These are phyloP conservation scores for Ochropacha duplaris DNA, from an alignment of 2,888 invertebrate species.

Conservation along the genomic window DNA sequence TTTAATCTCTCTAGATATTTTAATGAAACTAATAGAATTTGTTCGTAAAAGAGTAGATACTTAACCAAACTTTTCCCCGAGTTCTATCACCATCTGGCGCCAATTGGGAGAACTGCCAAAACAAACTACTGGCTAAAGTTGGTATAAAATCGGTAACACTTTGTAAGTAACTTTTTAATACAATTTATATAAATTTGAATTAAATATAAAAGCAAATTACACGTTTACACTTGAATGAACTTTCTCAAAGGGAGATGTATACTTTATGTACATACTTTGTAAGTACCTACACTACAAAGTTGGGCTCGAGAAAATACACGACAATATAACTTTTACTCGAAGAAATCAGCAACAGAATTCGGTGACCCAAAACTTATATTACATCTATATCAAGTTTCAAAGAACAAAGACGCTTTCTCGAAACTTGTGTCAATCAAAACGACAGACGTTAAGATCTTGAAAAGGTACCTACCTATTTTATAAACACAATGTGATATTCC, in stretches of 20 bases:
- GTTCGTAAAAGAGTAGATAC: slow-evolving; percentile 31
- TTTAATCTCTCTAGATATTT: slow-evolving; percentile 6
- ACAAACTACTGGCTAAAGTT: slow-evolving; percentile 47
- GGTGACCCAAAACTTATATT: slow-evolving; percentile 55
- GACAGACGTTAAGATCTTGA: background rate
- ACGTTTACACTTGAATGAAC: background rate
- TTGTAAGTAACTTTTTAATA: slow-evolving; percentile 26
- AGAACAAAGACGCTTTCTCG: slow-evolving; percentile 40
- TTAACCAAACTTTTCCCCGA: slow-evolving; percentile 46
- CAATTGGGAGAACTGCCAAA: slow-evolving; percentile 67
- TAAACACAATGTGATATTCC: background rate
- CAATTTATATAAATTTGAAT: slow-evolving; percentile 6
- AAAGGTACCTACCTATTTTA: background rate
- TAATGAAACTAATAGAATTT: background rate
- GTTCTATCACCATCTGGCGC: slow-evolving; percentile 63
- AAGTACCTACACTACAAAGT: background rate
- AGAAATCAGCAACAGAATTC: slow-evolving; percentile 39
- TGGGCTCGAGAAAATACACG: slow-evolving; percentile 19
- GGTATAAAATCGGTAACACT: slow-evolving; percentile 50
- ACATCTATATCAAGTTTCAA: slow-evolving; percentile 47
- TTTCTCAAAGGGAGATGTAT: background rate
- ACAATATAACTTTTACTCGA: slow-evolving; percentile 39
- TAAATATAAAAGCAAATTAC: slow-evolving; percentile 11
- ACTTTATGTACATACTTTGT: background rate
- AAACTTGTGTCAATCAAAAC: slow-evolving; percentile 46